Evolutionary conservation across 2,888 invertebrate species (phyloP).

Genomic region (Xestobium rufovillosum): DNA sequence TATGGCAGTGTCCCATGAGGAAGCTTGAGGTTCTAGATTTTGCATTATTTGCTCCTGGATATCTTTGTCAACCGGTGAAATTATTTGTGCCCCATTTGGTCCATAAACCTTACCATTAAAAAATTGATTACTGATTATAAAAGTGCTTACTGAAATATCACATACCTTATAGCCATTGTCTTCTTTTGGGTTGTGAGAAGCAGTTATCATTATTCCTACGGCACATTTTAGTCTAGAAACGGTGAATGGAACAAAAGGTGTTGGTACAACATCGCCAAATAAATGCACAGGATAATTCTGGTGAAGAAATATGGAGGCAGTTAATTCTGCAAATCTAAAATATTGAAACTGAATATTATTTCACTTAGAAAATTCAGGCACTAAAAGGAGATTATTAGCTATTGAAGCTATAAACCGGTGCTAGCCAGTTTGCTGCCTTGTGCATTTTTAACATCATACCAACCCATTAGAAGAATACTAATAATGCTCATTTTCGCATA

Average conservation of each 20-base stretch:
- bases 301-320: conserved; percentile 74
- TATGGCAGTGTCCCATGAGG: conserved; percentile 68
- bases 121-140: conserved; percentile 5
- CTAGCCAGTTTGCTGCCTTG: no score
- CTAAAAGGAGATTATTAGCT: no score
- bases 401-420: no score
- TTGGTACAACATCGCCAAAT: conserved; percentile 75
- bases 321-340: conserved; percentile 78
- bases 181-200: conserved; percentile 93
- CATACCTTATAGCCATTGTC: conserved; percentile 91
- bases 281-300: conserved; percentile 56
- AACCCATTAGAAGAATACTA: no score
- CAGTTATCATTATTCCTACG: conserved; percentile 98
- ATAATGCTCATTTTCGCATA: no score
- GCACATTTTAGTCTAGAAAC: conserved; percentile 65
- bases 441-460: no score
- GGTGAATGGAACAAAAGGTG: conserved; percentile 89
- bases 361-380: no score
- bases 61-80: conserved; percentile 81
- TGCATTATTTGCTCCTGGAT: conserved; percentile 72
- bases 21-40: conserved; percentile 66
- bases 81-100: conserved; percentile 91
- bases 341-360: no score
- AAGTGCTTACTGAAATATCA: not conserved
- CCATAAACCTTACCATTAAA: conserved; percentile 65